phyloP scores from a whole-genome alignment of 2,888 invertebrate genomes.

The Lycaena phlaeas region DNA sequence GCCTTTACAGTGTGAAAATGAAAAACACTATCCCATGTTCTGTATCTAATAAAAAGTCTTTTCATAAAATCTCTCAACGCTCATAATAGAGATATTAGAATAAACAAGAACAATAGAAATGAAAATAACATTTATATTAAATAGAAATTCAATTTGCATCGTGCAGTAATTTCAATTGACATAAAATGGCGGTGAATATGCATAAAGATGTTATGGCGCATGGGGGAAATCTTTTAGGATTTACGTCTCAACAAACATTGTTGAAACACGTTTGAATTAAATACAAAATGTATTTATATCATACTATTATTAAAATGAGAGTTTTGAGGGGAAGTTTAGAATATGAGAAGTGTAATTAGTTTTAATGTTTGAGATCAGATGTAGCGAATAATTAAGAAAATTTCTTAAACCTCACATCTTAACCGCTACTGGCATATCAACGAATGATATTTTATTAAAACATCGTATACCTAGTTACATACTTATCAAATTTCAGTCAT shows the following conservation, averaged over 20 bases:
- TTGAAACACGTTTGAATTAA: neutral
- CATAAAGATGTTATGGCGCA: slow-evolving; percentile 7
- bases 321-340: neutral
- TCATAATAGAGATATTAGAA: neutral
- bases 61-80: too few species aligned
- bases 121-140: slow-evolving; percentile 2
- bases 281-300: neutral
- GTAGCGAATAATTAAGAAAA: too few species aligned
- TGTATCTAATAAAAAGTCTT: too few species aligned
- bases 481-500: too few species aligned
- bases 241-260: neutral
- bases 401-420: too few species aligned
- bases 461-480: too few species aligned
- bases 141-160: slow-evolving; percentile 1
- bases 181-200: slow-evolving; percentile 3
- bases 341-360: too few species aligned
- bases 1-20: too few species aligned
- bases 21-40: too few species aligned
- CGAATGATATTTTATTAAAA: too few species aligned
- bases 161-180: slow-evolving; percentile 6
- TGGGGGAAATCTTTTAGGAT: slow-evolving; percentile 8
- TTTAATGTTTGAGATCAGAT: too few species aligned
- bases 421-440: too few species aligned
- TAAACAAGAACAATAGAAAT: neutral
- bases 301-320: neutral